Base-by-base conservation (phyloP, 2,113 vertebrate genomes). In the Martes martes region DNA sequence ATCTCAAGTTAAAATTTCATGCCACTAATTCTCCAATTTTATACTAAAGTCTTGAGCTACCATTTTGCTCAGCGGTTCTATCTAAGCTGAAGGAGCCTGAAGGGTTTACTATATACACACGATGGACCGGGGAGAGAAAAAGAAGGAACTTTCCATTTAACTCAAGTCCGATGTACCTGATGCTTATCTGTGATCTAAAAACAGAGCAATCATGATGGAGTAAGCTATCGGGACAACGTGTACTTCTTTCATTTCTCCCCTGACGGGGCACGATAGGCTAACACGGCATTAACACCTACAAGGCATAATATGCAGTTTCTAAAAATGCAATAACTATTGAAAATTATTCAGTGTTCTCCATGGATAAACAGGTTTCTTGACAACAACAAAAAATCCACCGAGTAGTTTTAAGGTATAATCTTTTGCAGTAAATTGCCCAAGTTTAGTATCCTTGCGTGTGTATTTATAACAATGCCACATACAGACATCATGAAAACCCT, bases 331-430 rank as follows among this genome's bases (percentile, higher is more conserved):
- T 50, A 89, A 91, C 61, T 71, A 73, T 6, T 67, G 39, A 76
- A 96, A 91, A 82, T 81, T 42, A 95, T 69, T 89, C 42, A 63
- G 28, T 94, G 81, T 57, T 33, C 21, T 78, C 57, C 26, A 91
- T 31, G 15, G 36, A 81, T 9, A 96, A 90, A 94, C 61, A 95
- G 55, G 88, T 96, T 57, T 88, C 39, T 84, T 23, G 82, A 95
- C 11, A 28, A 69, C 4, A 39, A 91, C 33, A 76, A 42, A 91
- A 59, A 33, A 67, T 28, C 7, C 33, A 96, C 14, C 13, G 84
- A 82, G 16, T 26, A 82, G 95, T 94, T 97, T 94, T 92, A 93
- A 80, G 91, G 89, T 95, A 59, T 79, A 84, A 94, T 73, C 85
- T 57, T 91, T 67, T 93, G 65, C 21, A 97, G 14, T 52, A 73